These are phyloP conservation scores for Sabellastarte sp. DNA, from an alignment of 2,888 invertebrate species.

Conservation along the genomic window DNA sequence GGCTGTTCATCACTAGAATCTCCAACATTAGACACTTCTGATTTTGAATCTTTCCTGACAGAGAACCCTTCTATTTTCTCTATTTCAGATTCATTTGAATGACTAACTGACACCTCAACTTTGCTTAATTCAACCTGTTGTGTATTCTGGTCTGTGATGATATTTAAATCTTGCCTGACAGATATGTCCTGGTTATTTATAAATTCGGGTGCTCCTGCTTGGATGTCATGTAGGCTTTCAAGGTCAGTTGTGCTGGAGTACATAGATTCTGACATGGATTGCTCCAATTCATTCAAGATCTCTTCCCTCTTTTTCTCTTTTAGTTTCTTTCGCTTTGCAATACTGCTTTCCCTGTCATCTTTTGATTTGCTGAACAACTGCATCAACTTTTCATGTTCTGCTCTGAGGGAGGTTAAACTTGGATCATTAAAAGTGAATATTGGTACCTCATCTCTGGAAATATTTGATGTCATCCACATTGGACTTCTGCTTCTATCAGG, in stretches of 20 bases:
- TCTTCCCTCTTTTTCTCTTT: not conserved
- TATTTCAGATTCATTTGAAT: too few relatives aligned
- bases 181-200: too few relatives aligned
- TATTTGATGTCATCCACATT: not conserved
- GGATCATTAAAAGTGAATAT: constrained; percentile 9
- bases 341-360: constrained; percentile 7
- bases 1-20: too few relatives aligned
- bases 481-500: not conserved
- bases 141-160: too few relatives aligned
- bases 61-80: too few relatives aligned
- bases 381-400: constrained; percentile 18
- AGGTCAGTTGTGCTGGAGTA: not conserved
- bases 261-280: not conserved
- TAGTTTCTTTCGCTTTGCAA: constrained; percentile 6
- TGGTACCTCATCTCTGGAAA: not conserved
- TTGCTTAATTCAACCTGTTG: too few relatives aligned
- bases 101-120: too few relatives aligned
- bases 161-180: too few relatives aligned
- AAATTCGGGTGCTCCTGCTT: too few relatives aligned
- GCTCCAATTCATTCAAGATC: not conserved
- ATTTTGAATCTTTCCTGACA: too few relatives aligned
- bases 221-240: too few relatives aligned
- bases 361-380: constrained; percentile 12
- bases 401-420: constrained; percentile 4
- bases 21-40: too few relatives aligned